Percentiles rank a stretch among this genome's conserved stretches.
Evolutionary conservation across 2,888 invertebrate genomes (phyloP).

Genomic region (Lobophora halterata): DNA sequence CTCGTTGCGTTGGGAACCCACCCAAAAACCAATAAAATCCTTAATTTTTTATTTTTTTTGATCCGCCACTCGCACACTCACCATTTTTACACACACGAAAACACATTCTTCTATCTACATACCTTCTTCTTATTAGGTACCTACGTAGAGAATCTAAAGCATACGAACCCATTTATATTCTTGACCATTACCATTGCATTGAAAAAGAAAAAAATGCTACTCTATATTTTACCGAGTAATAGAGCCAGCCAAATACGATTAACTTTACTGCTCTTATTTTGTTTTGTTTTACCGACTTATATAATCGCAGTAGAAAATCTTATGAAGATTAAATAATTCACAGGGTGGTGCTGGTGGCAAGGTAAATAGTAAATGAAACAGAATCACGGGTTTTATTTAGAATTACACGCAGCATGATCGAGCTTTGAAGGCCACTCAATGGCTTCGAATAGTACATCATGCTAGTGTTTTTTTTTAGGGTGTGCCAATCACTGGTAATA

Average conservation of each 20-base stretch:
- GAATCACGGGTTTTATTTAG: conserved; percentile 47
- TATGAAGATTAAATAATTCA: conserved; percentile 56
- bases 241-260: conserved; percentile 1
- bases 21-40: too few relatives aligned
- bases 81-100: neutral
- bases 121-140: too few relatives aligned
- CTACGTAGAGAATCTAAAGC: too few relatives aligned
- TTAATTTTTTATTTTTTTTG: too few relatives aligned
- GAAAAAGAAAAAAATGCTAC: too few relatives aligned
- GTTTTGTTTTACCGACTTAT: too few relatives aligned
- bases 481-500: conserved; percentile 16
- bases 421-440: conserved; percentile 51
- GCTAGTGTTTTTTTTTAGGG: conserved; percentile 13
- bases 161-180: too few relatives aligned
- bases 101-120: too few relatives aligned
- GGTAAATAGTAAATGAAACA: conserved; percentile 59
- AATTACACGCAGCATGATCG: conserved; percentile 56
- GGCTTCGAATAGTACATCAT: conserved; percentile 36
- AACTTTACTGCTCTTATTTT: conserved; percentile 5
- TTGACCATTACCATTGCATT: too few relatives aligned
- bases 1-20: too few relatives aligned
- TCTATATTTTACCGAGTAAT: neutral
- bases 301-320: conserved; percentile 18
- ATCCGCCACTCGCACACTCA: conserved; percentile 4
- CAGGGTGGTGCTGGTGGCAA: conserved; percentile 76